A percentile compares a stretch with the other conserved stretches of the same genome.
phyloP scores from a whole-genome alignment of 2,113 vertebrate genomes.

The Phaethornis superciliosus region DNA sequence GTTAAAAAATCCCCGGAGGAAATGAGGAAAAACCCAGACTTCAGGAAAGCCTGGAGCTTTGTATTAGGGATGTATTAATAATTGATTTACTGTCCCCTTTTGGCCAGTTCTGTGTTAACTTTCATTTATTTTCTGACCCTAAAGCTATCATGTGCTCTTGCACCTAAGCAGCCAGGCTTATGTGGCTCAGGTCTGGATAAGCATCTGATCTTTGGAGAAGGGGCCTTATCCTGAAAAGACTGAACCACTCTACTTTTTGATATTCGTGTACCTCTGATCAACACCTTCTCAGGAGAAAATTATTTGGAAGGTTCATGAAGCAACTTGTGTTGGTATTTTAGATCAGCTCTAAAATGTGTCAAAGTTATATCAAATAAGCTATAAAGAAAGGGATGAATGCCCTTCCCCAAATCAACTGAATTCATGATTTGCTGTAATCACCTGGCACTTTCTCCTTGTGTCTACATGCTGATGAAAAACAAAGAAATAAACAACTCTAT shows the following conservation, averaged over 20 bases:
- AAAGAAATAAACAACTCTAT: background rate
- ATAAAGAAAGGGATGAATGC: background rate
- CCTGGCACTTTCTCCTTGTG: background rate
- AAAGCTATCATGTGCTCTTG: background rate
- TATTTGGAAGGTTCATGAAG: background rate
- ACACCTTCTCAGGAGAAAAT: background rate
- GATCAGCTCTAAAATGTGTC: background rate
- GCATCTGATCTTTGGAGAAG: background rate
- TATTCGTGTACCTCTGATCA: background rate
- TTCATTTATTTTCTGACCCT: background rate
- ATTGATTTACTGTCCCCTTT: conserved; percentile 50
- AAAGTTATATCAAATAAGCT: background rate
- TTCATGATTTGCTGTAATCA: background rate
- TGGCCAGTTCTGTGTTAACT: conserved; percentile 14
- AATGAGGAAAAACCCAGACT: conserved; percentile 44
- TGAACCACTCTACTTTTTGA: background rate
- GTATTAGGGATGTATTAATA: conserved; percentile 31
- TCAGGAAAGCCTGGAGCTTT: conserved; percentile 26
- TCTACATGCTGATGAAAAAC: background rate
- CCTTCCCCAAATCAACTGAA: background rate
- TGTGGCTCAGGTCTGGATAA: background rate
- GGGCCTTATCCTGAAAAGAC: background rate
- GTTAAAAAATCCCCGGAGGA: conserved; percentile 55
- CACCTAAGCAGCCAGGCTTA: background rate
- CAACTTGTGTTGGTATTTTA: background rate